A percentile compares a stretch with the other conserved stretches of the same genome.
Conservation (phyloP, 2,888 invertebrate species). For the Aricia artaxerxes region DNA sequence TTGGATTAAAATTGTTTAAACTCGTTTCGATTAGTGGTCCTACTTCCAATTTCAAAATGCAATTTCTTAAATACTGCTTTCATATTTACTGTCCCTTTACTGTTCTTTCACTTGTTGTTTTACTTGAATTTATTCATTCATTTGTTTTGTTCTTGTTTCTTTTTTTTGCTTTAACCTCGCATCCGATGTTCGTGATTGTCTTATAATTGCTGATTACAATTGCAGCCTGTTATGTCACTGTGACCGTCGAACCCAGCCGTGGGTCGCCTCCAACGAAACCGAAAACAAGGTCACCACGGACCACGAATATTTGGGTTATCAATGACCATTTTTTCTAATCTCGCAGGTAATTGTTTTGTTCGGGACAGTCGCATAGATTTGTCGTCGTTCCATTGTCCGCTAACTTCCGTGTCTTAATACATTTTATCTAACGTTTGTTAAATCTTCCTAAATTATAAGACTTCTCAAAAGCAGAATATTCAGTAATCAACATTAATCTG, state of each 20-base stretch:
- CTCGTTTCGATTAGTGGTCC: background rate
- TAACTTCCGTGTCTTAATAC: background rate
- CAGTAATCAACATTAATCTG: too few relatives aligned
- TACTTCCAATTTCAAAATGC: background rate
- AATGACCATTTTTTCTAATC: slow-evolving; percentile 50
- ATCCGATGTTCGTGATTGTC: background rate
- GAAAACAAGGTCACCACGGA: slow-evolving; percentile 76
- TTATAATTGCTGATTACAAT: slow-evolving; percentile 41
- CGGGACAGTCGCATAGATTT: slow-evolving; percentile 6
- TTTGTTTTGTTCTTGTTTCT: background rate
- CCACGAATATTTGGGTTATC: slow-evolving; percentile 65
- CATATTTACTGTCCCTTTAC: too few relatives aligned
- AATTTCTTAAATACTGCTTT: background rate
- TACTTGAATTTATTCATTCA: background rate
- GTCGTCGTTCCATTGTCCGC: slow-evolving; percentile 33
- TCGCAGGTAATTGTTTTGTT: slow-evolving; percentile 34
- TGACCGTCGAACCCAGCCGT: slow-evolving; percentile 15
- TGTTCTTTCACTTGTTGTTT: background rate
- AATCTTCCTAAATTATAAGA: background rate
- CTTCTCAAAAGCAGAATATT: background rate
- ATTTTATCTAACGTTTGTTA: background rate
- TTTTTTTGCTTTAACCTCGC: background rate
- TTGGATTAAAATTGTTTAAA: background rate
- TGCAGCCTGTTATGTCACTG: slow-evolving; percentile 53
- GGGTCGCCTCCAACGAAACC: slow-evolving; percentile 59